Evolutionary conservation across 2,113 vertebrate genomes (phyloP).

Genomic region (Acanthisitta chloris): DNA sequence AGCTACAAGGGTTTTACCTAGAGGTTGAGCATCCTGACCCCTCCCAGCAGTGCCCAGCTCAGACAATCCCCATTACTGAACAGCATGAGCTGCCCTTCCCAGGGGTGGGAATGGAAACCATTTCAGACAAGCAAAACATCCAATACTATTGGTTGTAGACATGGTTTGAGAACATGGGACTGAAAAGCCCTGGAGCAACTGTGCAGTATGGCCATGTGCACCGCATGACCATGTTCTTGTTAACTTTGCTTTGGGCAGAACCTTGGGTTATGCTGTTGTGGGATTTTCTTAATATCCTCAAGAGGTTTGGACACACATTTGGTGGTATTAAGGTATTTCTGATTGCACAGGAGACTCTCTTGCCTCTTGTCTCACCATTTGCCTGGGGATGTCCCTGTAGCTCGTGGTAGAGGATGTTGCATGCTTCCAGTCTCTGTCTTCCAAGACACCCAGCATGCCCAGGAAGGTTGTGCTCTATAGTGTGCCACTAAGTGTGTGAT

Average conservation of each 20-base stretch:
- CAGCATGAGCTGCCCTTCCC: neutral
- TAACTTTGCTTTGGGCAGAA: neutral
- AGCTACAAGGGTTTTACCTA: neutral
- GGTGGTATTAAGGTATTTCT: neutral
- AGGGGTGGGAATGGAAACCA: neutral
- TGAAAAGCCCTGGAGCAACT: neutral
- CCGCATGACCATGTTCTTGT: fast-evolving
- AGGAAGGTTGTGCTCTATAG: neutral
- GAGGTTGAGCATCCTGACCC: neutral
- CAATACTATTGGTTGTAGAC: neutral
- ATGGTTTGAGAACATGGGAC: fast-evolving
- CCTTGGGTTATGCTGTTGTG: neutral
- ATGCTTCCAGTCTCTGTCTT: neutral
- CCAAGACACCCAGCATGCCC: neutral
- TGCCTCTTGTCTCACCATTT: neutral
- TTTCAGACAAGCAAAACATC: neutral
- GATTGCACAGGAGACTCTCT: neutral
- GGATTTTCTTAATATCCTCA: neutral
- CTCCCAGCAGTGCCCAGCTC: neutral
- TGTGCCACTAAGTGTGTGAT: neutral
- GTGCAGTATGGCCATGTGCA: fast-evolving
- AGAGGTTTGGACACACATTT: neutral
- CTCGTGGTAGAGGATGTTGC: neutral
- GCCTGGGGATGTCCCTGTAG: neutral
- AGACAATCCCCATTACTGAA: neutral